Percentiles rank a stretch among this genome's conserved stretches.
Conservation (phyloP, 1,140 invertebrate genomes). For the Drosophila melanogaster region DNA sequence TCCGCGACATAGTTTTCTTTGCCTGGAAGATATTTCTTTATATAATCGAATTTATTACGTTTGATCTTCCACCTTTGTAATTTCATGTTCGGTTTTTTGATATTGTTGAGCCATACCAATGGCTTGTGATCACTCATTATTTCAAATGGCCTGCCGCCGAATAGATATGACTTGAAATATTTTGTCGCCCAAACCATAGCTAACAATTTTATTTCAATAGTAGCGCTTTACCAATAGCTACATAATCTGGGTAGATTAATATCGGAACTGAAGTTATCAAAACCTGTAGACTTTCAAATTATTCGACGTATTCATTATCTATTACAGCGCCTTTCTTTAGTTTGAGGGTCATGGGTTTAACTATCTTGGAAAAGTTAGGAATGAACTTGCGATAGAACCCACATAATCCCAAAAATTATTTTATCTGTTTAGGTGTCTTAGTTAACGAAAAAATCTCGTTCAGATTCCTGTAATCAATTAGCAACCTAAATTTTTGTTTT, state of each 20-base stretch:
- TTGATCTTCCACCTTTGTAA: not conserved
- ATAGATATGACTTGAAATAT: too few relatives aligned
- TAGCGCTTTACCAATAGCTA: not conserved
- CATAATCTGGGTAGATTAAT: not conserved
- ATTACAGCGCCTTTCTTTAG: not conserved
- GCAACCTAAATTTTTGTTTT: too few relatives aligned
- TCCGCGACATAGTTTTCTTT: too few relatives aligned
- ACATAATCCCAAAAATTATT: conserved; percentile 59
- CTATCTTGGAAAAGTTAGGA: conserved; percentile 23
- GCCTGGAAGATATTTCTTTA: not conserved
- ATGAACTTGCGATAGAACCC: conserved; percentile 4
- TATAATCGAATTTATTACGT: not conserved
- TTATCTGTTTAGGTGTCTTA: conserved; percentile 61
- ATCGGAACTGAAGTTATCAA: not conserved
- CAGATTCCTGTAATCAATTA: not conserved
- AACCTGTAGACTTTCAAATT: not conserved
- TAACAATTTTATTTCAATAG: not conserved
- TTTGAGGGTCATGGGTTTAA: not conserved
- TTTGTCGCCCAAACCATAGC: not conserved
- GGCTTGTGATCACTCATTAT: not conserved
- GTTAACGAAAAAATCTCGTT: conserved; percentile 52
- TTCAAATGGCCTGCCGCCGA: too few relatives aligned
- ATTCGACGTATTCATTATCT: not conserved
- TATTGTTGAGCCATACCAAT: not conserved
- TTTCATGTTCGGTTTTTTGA: not conserved